Evolutionary conservation across 2,797 vertebrate genomes (phyloP).

Genomic region (Heterohyrax brucei): DNA sequence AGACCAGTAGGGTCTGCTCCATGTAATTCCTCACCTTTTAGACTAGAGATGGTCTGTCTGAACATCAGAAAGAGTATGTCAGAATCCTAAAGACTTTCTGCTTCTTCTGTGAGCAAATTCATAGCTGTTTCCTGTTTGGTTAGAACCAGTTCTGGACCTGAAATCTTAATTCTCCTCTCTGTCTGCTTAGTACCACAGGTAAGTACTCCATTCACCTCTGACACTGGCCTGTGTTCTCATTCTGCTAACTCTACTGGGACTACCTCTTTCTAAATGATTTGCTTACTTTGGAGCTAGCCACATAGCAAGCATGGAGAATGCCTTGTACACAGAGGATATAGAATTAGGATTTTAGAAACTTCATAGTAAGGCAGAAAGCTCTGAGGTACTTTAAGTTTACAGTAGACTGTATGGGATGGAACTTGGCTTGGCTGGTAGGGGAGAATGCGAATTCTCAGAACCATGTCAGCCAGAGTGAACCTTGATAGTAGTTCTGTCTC

Average conservation of each 20-base stretch:
- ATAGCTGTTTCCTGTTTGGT: slow-evolving; percentile 75
- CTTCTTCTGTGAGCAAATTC: slow-evolving; percentile 73
- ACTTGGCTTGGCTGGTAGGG: not conserved
- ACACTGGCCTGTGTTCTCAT: slow-evolving; percentile 14
- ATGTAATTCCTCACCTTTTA: slow-evolving; percentile 72
- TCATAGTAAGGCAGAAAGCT: not conserved
- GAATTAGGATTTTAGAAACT: slow-evolving; percentile 57
- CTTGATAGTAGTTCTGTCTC: slow-evolving; percentile 38
- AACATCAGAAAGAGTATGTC: slow-evolving; percentile 76
- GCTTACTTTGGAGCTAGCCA: slow-evolving; percentile 40
- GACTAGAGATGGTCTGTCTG: slow-evolving; percentile 64
- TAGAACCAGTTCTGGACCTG: slow-evolving; percentile 72
- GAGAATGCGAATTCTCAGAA: slow-evolving; percentile 52
- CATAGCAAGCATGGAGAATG: slow-evolving; percentile 30
- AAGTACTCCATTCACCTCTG: slow-evolving; percentile 56
- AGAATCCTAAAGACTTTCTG: slow-evolving; percentile 73
- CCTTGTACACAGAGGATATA: not conserved
- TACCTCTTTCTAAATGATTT: slow-evolving; percentile 58
- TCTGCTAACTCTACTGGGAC: slow-evolving; percentile 42
- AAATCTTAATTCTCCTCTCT: slow-evolving; percentile 66
- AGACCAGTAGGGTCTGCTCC: slow-evolving; percentile 62
- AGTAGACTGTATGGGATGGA: not conserved
- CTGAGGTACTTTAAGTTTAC: slow-evolving; percentile 18
- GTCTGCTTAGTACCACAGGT: slow-evolving; percentile 73
- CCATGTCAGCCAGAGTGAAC: slow-evolving; percentile 28